Percentiles rank a stretch among this genome's conserved stretches.
phyloP scores from a whole-genome alignment of 2,888 invertebrate species.

The Yponomeuta cagnagella region DNA sequence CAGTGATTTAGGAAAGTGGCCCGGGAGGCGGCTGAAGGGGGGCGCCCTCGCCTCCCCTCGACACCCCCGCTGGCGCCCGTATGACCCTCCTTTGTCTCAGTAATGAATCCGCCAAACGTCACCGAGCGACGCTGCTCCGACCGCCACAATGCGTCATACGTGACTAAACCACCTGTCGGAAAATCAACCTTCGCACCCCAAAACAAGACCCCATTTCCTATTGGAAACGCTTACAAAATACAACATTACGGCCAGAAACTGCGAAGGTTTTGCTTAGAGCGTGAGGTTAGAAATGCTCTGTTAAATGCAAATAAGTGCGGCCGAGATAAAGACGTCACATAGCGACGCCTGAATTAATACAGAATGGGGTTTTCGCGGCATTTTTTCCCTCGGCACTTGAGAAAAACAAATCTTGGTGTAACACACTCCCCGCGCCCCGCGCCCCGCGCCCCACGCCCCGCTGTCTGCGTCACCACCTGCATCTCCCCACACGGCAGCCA shows the following conservation, averaged over 20 bases:
- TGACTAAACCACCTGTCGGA: constrained; percentile 41
- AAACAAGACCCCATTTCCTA: constrained; percentile 23
- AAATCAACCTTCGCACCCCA: constrained; percentile 35
- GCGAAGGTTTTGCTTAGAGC: constrained; percentile 51
- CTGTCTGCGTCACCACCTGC: constrained; percentile 48
- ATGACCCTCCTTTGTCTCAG: constrained; percentile 60
- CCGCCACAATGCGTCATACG: constrained; percentile 55
- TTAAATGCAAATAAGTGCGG: constrained; percentile 61
- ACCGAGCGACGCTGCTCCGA: constrained; percentile 51
- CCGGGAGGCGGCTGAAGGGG: constrained; percentile 27
- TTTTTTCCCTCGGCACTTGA: neutral
- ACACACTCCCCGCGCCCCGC: neutral
- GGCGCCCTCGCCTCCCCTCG: constrained; percentile 26
- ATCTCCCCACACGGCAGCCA: constrained; percentile 63
- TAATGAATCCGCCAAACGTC: constrained; percentile 73
- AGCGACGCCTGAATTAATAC: constrained; percentile 43
- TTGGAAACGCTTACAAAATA: neutral
- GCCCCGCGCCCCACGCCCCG: constrained; percentile 24
- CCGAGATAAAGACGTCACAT: constrained; percentile 46
- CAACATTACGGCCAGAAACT: neutral
- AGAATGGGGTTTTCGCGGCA: constrained; percentile 20
- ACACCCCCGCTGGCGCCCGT: constrained; percentile 23
- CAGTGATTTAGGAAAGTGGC: constrained; percentile 72
- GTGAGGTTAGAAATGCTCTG: constrained; percentile 56
- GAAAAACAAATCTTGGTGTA: neutral